Base-by-base conservation (phyloP, 2,888 invertebrate species). In the Steromphala cineraria region DNA sequence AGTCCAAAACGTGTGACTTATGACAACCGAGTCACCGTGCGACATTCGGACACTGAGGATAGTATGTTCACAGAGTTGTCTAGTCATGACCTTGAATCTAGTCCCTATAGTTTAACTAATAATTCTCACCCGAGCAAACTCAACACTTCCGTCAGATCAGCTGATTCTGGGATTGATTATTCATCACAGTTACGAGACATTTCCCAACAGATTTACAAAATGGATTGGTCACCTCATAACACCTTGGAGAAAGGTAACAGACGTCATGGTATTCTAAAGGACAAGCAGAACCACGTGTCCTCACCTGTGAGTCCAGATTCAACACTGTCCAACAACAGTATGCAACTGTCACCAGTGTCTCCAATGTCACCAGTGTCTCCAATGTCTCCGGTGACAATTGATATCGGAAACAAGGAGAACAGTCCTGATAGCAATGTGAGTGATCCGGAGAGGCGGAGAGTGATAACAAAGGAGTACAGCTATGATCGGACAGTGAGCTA, bases 1-100 rank as follows among this genome's bases (percentile, higher is more conserved):
- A 90, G 89, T 82, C 86, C 89, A 36, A 90, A 89, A 82, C 89
- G 89, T 75, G 91, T 91, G 79, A 90, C 89, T 8, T 91, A 91
- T 80, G 87, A 89, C 83, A 87, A 88, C 28, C 83, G 83, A 21
- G 91, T 91, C 81, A 88, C 86, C 31, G 88, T 91, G 19, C 84
- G 91, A 74, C 89, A 89, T 62, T 89, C 90, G 13, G 89, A 88
- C 74, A 85, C 85, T 4, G 83, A 84, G 36, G 87, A 83, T 78
- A 85, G 83, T 79, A 81, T 85, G 67, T 82, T 86, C 62, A 88
- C 87, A 15, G 86, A 88, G 77, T 80, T 90, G 28, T 87, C 88
- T 17, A 88, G 87, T 53, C 82, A 81, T n/a, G 86, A 83, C 53
- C 80, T 55, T 15, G 80, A 82, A 19, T 75, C 76, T 78, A 82